Conservation (phyloP, 1,140 invertebrate genomes). For the Leguminivora glycinivorella region DNA sequence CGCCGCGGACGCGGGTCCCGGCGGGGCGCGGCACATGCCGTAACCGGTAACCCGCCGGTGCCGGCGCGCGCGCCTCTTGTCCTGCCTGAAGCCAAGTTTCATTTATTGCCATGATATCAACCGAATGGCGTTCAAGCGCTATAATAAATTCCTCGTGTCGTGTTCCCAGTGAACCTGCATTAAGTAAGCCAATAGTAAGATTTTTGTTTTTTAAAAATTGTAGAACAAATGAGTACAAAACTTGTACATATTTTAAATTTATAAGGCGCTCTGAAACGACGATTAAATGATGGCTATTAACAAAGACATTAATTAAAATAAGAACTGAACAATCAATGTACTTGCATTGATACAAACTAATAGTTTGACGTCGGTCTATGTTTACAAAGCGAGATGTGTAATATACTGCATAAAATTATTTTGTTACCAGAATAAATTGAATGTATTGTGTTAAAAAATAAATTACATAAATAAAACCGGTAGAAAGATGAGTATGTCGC, state of each 20-base stretch:
- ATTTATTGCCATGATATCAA: constrained; percentile 39
- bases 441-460: too few species aligned
- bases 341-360: not conserved
- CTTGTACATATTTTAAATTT: too few species aligned
- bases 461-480: too few species aligned
- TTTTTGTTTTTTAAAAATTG: not conserved
- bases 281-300: too few species aligned
- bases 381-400: too few species aligned
- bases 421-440: too few species aligned
- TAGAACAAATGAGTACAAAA: not conserved
- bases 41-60: constrained; percentile 30
- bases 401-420: too few species aligned
- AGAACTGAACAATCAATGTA: too few species aligned
- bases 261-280: too few species aligned
- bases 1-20: constrained; percentile 30
- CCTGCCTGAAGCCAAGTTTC: constrained; percentile 28
- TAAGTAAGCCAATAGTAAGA: constrained; percentile 33
- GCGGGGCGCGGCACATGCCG: constrained; percentile 30
- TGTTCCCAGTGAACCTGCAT: constrained; percentile 36
- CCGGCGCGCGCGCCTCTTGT: constrained; percentile 37
- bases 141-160: constrained; percentile 37
- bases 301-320: too few species aligned
- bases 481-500: too few species aligned
- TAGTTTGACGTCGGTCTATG: too few species aligned
- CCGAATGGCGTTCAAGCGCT: constrained; percentile 25